phyloP scores from a whole-genome alignment of 1,140 invertebrate genomes.

The Drosophila arizonae region DNA sequence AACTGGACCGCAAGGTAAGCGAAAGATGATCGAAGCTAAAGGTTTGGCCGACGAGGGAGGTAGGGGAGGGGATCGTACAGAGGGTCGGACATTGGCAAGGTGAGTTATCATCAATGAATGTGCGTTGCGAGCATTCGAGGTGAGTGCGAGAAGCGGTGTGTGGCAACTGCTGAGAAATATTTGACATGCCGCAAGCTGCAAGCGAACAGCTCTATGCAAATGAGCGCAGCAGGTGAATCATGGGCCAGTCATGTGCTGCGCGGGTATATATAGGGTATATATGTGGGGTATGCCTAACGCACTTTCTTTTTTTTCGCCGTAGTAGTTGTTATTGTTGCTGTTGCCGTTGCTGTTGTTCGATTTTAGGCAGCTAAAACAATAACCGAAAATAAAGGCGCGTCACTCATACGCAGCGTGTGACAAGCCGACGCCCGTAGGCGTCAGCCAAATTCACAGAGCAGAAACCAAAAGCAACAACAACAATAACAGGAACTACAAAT shows the following conservation, averaged over 20 bases:
- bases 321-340: background rate
- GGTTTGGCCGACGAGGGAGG: conserved; percentile 6
- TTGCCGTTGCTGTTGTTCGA: conserved; percentile 8
- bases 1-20: conserved; percentile 57
- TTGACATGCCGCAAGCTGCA: conserved; percentile 43
- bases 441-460: conserved; percentile 58
- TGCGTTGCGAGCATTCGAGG: conserved; percentile 13
- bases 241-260: conserved; percentile 1
- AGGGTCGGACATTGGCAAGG: conserved; percentile 2
- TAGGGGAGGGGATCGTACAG: too few relatives aligned
- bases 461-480: conserved; percentile 43
- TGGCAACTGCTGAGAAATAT: conserved; percentile 29
- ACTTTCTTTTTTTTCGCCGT: conserved; percentile 69
- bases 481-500: conserved; percentile 33
- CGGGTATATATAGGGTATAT: conserved; percentile 1
- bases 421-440: conserved; percentile 68
- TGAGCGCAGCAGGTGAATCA: conserved; percentile 69
- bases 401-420: conserved; percentile 79
- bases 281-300: conserved; percentile 58
- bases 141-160: background rate
- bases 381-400: conserved; percentile 79
- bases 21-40: background rate
- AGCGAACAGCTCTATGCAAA: conserved; percentile 58
- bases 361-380: conserved; percentile 77
- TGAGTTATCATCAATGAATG: conserved; percentile 61